Conservation (phyloP, 1,140 invertebrate species). For the Microplitis demolitor region DNA sequence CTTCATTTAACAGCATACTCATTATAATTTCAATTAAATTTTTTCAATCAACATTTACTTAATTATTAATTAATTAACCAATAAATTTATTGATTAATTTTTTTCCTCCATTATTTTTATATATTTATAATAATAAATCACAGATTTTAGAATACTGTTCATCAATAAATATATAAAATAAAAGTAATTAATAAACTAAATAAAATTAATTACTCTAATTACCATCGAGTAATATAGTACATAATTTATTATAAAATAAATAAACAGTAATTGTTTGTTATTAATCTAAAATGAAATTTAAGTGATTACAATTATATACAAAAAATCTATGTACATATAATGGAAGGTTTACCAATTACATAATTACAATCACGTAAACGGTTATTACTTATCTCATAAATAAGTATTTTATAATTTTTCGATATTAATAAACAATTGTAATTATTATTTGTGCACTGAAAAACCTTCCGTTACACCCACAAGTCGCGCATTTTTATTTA, state of each 20-base stretch:
- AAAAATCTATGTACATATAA: constrained; percentile 33
- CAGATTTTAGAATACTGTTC: background rate
- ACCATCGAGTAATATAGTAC: constrained; percentile 24
- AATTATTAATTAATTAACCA: background rate
- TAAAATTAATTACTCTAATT: background rate
- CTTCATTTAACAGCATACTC: background rate
- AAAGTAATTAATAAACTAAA: background rate
- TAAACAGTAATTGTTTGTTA: background rate
- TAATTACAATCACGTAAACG: background rate
- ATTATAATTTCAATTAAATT: constrained; percentile 11
- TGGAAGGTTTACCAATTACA: constrained; percentile 29
- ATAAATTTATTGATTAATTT: background rate
- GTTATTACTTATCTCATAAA: background rate
- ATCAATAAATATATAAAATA: background rate
- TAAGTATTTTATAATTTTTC: too few species aligned
- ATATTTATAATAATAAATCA: background rate
- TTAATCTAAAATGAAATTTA: background rate
- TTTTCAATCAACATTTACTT: background rate
- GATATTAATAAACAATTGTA: too few species aligned
- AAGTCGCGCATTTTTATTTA: background rate
- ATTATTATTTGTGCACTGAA: background rate
- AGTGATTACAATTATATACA: constrained; percentile 33
- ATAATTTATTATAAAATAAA: background rate
- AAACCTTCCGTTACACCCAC: constrained; percentile 36
- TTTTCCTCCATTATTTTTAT: too few species aligned